These are phyloP conservation scores for Dolichotis patagonum DNA, from an alignment of 2,113 vertebrate genomes.

Conservation along the genomic window DNA sequence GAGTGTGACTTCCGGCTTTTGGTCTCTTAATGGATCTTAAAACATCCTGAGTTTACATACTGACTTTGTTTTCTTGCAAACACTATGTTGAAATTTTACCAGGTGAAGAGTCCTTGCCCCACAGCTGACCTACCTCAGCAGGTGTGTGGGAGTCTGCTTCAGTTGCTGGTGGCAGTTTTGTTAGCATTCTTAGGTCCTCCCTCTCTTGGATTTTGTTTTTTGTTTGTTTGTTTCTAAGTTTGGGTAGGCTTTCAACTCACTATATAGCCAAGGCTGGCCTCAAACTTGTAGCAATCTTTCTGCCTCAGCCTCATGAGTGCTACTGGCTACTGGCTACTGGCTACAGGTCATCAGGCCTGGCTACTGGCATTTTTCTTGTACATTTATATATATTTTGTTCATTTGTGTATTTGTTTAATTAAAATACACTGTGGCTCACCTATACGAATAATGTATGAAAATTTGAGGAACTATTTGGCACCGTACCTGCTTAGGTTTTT, in stretches of 20 bases:
- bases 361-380: slow-evolving; percentile 25
- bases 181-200: not conserved
- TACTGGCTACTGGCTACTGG: not conserved
- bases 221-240: not conserved
- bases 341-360: not conserved
- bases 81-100: not conserved
- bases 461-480: not conserved
- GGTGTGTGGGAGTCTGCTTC: not conserved
- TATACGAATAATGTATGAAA: not conserved
- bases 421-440: not conserved
- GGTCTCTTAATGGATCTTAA: slow-evolving; percentile 31
- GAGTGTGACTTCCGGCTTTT: slow-evolving; percentile 29
- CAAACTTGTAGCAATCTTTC: not conserved
- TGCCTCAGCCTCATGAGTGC: not conserved
- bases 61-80: not conserved
- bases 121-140: not conserved
- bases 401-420: not conserved
- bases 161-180: not conserved
- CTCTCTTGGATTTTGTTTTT: not conserved
- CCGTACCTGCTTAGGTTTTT: not conserved
- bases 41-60: slow-evolving; percentile 21
- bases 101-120: not conserved
- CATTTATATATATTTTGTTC: not conserved
- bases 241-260: not conserved
- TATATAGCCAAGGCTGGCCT: not conserved